Evolutionary conservation across 2,888 invertebrate species (phyloP), one percentile per base, ranked within the genome.

Genomic region (Callosobruchus maculatus): DNA sequence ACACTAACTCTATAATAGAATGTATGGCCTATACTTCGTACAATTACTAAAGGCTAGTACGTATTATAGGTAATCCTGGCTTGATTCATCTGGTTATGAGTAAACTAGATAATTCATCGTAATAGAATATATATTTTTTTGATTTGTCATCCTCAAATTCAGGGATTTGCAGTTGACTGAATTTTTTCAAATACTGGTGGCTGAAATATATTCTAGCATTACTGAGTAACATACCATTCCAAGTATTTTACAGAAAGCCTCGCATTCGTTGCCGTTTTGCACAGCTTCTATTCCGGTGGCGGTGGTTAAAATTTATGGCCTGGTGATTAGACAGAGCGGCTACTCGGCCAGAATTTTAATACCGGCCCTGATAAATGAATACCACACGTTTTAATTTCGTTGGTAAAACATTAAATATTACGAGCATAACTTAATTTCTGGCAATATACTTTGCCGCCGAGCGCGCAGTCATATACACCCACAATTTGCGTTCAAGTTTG

Each of bases 321-420:
- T 49, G 49, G 49, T 49, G 49, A 49, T 49, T 49, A 49, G 49
- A 49, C 49, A 49, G 7, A 18, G 13, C 49, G 5, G 49, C 49
- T 49, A 49, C 49, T 49, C 49, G 49, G 18, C 49, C 49, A 49
- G 75, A 76, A 80, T 81, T 81, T 79, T 80, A 80, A 81, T 80
- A 81, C 78, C 75, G 72, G 49, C 71, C 73, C 74, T 81, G 79
- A 80, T 80, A 81, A 79, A 81, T 81, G 78, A 78, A 78, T 77
- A 79, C 79, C 78, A 77, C 78, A 80, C 74, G 78, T 77, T 77
- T 77, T 77, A 77, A 79, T 79, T 79, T 77, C 67, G 74, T 67
- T 72, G 71, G 74, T 71, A 74, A 71, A 74, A 75, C 70, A 74
- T 77, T 77, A 74, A 77, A 79, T 78, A 77, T 78, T 77, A 77